Conservation (phyloP, 1,140 invertebrate genomes). For the Calephelis virginiensis region DNA sequence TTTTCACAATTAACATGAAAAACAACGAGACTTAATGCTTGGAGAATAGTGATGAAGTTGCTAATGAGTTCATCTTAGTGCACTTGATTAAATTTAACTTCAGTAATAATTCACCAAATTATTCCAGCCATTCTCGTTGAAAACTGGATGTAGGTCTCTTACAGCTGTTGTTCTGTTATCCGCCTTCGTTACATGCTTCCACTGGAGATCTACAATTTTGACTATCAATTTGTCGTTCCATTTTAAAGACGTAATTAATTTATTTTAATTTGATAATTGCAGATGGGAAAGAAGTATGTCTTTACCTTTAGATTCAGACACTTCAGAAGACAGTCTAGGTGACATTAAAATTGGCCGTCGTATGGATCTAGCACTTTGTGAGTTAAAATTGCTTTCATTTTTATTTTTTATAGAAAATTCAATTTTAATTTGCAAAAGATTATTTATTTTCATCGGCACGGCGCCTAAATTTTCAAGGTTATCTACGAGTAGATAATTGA, state of each 20-base stretch:
- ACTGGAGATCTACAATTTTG: too few species aligned
- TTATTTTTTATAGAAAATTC: constrained; percentile 54
- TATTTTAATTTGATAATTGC: constrained; percentile 31
- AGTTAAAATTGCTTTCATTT: constrained; percentile 57
- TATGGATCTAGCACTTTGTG: constrained; percentile 86
- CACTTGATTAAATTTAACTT: too few species aligned
- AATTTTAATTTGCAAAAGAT: constrained; percentile 73
- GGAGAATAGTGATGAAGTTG: too few species aligned
- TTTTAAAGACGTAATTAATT: background rate
- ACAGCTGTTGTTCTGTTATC: too few species aligned
- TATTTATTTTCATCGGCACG: constrained; percentile 73
- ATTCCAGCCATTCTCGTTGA: too few species aligned
- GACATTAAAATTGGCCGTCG: constrained; percentile 76
- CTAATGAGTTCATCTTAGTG: too few species aligned
- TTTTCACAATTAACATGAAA: too few species aligned
- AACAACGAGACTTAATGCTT: too few species aligned
- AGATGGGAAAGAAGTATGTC: constrained; percentile 85
- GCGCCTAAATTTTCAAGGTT: constrained; percentile 54
- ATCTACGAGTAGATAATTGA: constrained; percentile 37
- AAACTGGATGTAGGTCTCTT: too few species aligned
- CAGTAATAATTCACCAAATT: too few species aligned
- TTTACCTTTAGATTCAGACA: constrained; percentile 79
- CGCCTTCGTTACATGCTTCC: too few species aligned
- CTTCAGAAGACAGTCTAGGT: constrained; percentile 76
- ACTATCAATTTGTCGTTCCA: too few species aligned